Evolutionary conservation across 2,888 invertebrate species (phyloP), one percentile per base, ranked within the genome.

Genomic region (Eupithecia centaureata): DNA sequence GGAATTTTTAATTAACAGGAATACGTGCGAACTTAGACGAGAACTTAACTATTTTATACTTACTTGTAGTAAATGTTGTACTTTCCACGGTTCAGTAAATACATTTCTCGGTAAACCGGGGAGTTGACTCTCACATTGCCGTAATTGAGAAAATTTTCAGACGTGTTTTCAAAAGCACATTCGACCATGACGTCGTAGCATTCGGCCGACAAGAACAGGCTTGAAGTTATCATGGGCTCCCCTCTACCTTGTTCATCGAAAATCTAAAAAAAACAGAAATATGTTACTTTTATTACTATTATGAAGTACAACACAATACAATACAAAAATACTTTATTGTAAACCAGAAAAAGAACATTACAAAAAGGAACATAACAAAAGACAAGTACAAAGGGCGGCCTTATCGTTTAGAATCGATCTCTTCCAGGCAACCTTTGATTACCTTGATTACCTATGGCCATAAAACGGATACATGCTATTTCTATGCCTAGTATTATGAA

Each of bases 181-280:
- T 95, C 94, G 8, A 95, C 85, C 77, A 88, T 86, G 5, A 95
- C 94, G 75, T 95, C 94, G 63, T 95, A 94, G 61, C 94, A 94
- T 84, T 95, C 95, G 0, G 94, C 95, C 0, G 90, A 91, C 18
- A 95, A 73, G 54, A 72, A 78, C 30, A 95, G 75, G 4, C 78
- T 81, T 18, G 94, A 94, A 5, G 85, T 83, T 7, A 92, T 71
- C 85, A 94, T 87, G 0, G 93, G 89, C 1, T 85, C 85, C 3
- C 91, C 90, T 13, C 93, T 86, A 12, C 93, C 89, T 70, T 89
- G 83, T 22, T 83, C 85, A 54, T 93, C 92, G 62, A 89, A 93
- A 70, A 94, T 87, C 87, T 95, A 56, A 30, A 57, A 52, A 15
- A 47, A 60, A 22, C 32, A 5, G 15, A 18, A 2, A n/a, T n/a